phyloP scores from a whole-genome alignment of 2,797 vertebrate genomes.

The Sparidentex hasta region DNA sequence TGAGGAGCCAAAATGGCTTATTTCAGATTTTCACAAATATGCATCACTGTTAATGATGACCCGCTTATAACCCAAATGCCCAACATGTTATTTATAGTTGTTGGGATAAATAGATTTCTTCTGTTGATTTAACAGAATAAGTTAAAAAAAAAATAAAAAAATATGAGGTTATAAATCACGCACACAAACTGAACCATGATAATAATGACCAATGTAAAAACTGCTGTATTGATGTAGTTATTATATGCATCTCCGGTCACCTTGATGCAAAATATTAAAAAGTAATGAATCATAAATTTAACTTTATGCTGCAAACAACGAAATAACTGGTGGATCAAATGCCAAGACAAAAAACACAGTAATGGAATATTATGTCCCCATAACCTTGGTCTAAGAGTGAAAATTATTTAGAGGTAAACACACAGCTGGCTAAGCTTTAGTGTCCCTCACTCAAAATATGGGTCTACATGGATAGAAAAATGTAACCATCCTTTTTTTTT shows the following conservation, averaged over 20 bases:
- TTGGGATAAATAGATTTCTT: background rate
- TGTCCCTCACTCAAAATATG: background rate
- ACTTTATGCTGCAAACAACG: background rate
- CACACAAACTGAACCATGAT: background rate
- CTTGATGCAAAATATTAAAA: background rate
- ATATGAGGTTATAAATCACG: background rate
- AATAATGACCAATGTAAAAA: background rate
- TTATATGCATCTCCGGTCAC: background rate
- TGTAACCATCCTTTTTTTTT: too few relatives aligned
- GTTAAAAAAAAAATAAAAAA: background rate
- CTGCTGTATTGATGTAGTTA: background rate
- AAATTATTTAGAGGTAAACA: background rate
- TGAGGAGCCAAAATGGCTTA: background rate
- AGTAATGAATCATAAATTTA: background rate
- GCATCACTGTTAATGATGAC: background rate
- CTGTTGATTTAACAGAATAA: background rate
- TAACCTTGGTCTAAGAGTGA: background rate
- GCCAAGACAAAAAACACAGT: background rate
- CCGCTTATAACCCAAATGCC: background rate
- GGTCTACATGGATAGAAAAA: background rate
- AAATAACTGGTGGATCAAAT: background rate
- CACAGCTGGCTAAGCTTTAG: background rate
- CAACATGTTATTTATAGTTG: background rate
- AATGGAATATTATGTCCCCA: background rate
- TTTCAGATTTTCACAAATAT: background rate